Base-by-base conservation (phyloP, 2,113 vertebrate genomes). In the Ascaphus truei region DNA sequence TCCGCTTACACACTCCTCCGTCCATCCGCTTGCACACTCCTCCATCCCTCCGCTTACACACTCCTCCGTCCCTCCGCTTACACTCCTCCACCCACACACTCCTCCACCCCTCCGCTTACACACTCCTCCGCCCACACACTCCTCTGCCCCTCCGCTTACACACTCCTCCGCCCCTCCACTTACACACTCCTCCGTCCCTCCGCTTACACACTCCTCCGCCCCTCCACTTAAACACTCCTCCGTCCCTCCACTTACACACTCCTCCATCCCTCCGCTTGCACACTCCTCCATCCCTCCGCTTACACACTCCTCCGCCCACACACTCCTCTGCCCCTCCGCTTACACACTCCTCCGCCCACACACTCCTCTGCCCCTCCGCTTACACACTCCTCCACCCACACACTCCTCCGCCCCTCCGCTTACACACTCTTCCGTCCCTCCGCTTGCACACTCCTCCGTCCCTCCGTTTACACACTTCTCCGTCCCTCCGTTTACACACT, bases 231-330 rank as follows among this genome's bases (percentile, higher is more conserved):
- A 20, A 45, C 41, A 16, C 16, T 6, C 13, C 45, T 16, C 5
- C 56, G 30, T 69, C 66, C n/a, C 18, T 33, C 53, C 23, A 51
- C 56, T 47, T 29, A 59, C 41, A 50, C 41, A 20, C n/a, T n/a
- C n/a, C n/a, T n/a, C n/a, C n/a, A n/a, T n/a, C n/a, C n/a, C n/a
- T n/a, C n/a, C n/a, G n/a, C n/a, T n/a, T n/a, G n/a, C n/a, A 45
- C 41, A 16, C 16, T 6, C 13, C 45, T 16, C 5, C 56, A 39
- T 69, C 66, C n/a, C 18, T 33, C 53, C 23, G 39, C 56, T 47
- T 29, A 59, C 41, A 50, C 41, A 20, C n/a, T n/a, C n/a, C n/a
- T n/a, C n/a, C n/a, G n/a, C n/a, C n/a, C n/a, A n/a, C n/a, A 45
- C 41, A 16, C 16, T 6, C 13, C 45, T 16, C 5, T 45, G 30